Conservation (phyloP, 2,113 vertebrate species). For the Petrocephalus microphthalmus region DNA sequence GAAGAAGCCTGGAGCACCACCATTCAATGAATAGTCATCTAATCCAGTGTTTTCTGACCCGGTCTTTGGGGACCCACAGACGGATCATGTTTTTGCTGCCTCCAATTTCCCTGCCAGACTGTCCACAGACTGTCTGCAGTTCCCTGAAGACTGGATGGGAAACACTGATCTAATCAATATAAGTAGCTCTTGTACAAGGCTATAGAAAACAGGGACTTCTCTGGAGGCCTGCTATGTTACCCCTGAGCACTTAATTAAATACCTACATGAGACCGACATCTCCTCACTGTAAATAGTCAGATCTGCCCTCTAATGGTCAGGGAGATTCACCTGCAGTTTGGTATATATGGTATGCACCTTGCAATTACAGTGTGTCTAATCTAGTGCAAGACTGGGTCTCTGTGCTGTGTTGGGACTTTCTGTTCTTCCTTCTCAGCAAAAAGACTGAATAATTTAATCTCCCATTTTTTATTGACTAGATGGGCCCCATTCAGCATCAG, state of each 20-base stretch:
- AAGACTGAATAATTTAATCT: slow-evolving; percentile 1
- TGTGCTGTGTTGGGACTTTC: neutral
- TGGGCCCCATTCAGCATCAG: neutral
- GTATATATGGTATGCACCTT: neutral
- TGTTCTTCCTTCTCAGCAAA: neutral
- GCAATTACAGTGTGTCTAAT: neutral
- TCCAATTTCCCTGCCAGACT: too few relatives aligned
- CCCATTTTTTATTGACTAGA: slow-evolving; percentile 2
- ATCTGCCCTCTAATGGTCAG: neutral
- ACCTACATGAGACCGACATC: neutral
- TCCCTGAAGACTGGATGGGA: too few relatives aligned
- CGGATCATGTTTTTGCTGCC: too few relatives aligned
- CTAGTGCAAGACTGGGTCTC: neutral
- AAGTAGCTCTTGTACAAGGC: neutral
- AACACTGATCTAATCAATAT: neutral
- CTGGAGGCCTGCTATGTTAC: neutral
- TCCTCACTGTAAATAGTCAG: neutral
- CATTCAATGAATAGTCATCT: neutral
- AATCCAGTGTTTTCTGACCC: too few relatives aligned
- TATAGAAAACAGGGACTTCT: neutral
- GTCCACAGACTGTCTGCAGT: too few relatives aligned
- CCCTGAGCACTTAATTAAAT: neutral
- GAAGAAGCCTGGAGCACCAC: neutral
- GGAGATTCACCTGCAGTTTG: neutral
- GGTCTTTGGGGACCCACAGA: too few relatives aligned